These are phyloP conservation scores for Herminia tarsipennalis DNA, from an alignment of 2,888 invertebrate genomes.

Conservation along the genomic window DNA sequence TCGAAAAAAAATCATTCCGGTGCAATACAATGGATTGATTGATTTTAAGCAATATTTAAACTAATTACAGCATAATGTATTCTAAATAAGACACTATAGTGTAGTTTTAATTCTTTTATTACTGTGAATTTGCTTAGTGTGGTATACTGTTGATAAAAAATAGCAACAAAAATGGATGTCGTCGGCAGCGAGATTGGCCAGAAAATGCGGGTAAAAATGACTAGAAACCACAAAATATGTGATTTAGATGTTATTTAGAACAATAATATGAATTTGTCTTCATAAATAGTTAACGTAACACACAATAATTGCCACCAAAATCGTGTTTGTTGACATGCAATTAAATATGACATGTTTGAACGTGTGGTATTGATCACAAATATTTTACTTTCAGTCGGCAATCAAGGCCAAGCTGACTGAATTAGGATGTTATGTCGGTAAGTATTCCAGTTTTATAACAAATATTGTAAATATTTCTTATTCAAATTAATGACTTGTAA, in stretches of 20 bases:
- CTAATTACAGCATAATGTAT: constrained; percentile 6
- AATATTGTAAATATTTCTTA: not conserved
- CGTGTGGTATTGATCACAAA: constrained; percentile 12
- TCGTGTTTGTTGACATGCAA: not conserved
- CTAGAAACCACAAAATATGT: not conserved
- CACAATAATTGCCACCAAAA: not conserved
- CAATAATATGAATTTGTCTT: not conserved
- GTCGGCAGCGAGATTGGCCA: constrained; percentile 94
- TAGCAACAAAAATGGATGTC: constrained; percentile 87
- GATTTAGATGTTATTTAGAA: not conserved
- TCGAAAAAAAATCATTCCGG: not conserved
- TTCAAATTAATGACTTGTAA: too few relatives aligned
- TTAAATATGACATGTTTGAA: not conserved
- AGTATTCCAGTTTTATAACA: constrained; percentile 57
- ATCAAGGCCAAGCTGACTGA: constrained; percentile 98
- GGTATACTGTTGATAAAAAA: constrained; percentile 28
- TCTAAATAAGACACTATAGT: constrained; percentile 8
- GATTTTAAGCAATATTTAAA: not conserved
- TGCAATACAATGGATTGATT: not conserved
- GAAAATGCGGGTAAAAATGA: constrained; percentile 91
- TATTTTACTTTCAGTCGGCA: constrained; percentile 89
- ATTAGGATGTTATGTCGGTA: constrained; percentile 96
- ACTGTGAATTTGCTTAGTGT: constrained; percentile 21
- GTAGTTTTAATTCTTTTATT: constrained; percentile 7
- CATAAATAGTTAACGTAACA: not conserved